Evolutionary conservation across 1,140 invertebrate genomes (phyloP).

Genomic region (Nilaparvata lugens): DNA sequence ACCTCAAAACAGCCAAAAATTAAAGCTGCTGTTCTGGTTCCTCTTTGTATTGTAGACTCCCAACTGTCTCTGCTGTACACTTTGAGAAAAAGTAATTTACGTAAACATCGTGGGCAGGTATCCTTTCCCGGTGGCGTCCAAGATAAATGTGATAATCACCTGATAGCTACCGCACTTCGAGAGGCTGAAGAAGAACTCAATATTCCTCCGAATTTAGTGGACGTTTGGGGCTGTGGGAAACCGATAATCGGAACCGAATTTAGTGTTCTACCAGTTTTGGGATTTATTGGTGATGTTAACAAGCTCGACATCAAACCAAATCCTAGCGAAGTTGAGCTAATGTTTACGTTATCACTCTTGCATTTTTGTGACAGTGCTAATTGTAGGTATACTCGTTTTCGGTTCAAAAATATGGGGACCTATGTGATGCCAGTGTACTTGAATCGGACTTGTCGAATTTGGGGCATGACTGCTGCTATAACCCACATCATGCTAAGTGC

Average conservation of each 20-base stretch:
- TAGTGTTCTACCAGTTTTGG: constrained; percentile 70
- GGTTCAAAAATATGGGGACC: constrained; percentile 27
- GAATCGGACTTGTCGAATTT: constrained; percentile 51
- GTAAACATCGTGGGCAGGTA: constrained; percentile 71
- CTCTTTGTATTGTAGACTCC: constrained; percentile 57
- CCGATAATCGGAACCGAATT: constrained; percentile 44
- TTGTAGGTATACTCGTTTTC: constrained; percentile 54
- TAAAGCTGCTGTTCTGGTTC: constrained; percentile 61
- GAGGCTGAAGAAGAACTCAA: constrained; percentile 88
- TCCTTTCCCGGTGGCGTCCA: constrained; percentile 84
- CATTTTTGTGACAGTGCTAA: constrained; percentile 53
- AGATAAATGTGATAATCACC: constrained; percentile 52
- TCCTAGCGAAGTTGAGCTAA: constrained; percentile 65
- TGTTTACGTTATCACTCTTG: constrained; percentile 60
- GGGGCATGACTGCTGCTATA: constrained; percentile 72
- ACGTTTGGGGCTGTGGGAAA: constrained; percentile 63
- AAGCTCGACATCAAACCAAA: constrained; percentile 49
- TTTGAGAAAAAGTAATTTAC: constrained; percentile 60
- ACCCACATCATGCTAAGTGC: constrained; percentile 53
- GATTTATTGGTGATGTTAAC: constrained; percentile 48
- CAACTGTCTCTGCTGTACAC: constrained; percentile 76
- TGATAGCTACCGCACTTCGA: constrained; percentile 66
- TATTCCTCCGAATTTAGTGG: constrained; percentile 47
- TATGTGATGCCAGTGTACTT: constrained; percentile 53
- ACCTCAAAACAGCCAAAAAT: constrained; percentile 6